Conservation (phyloP, 2,797 vertebrate genomes). For the Clarias platycephalus region DNA sequence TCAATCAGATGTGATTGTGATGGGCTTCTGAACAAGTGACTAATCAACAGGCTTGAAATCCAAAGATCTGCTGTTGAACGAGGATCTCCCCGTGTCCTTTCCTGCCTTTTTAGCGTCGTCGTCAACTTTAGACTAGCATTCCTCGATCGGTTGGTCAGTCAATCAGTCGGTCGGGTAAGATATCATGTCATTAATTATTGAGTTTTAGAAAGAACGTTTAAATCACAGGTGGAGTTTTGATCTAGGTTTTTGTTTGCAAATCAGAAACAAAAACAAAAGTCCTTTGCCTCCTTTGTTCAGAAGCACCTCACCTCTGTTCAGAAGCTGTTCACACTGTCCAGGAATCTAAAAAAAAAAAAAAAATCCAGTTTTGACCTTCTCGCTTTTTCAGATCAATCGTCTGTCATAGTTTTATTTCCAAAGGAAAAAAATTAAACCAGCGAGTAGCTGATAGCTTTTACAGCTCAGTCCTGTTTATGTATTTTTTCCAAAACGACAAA, state of each 20-base stretch:
- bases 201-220: not conserved
- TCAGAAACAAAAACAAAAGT: not conserved
- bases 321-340: conserved; percentile 15
- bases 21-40: conserved; percentile 14
- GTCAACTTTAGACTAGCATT: not conserved
- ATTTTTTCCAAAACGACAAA: conserved; percentile 25
- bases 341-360: not conserved
- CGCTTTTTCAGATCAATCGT: conserved; percentile 6
- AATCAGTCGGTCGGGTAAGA: conserved; percentile 14
- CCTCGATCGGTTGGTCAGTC: conserved; percentile 16
- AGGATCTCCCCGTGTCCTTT: not conserved
- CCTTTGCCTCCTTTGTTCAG: not conserved
- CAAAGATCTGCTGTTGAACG: not conserved
- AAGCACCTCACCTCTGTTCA: conserved; percentile 29
- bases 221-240: not conserved
- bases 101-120: not conserved
- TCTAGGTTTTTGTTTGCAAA: not conserved
- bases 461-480: conserved; percentile 38
- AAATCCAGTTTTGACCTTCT: not conserved
- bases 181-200: not conserved
- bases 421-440: not conserved
- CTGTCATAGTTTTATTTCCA: conserved; percentile 14
- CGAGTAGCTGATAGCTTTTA: conserved; percentile 42
- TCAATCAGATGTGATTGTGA: conserved; percentile 15
- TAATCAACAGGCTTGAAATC: not conserved